Percentiles rank a stretch among this genome's conserved stretches.
Evolutionary conservation across 2,797 vertebrate genomes (phyloP).

Genomic region (Halcyon badia): DNA sequence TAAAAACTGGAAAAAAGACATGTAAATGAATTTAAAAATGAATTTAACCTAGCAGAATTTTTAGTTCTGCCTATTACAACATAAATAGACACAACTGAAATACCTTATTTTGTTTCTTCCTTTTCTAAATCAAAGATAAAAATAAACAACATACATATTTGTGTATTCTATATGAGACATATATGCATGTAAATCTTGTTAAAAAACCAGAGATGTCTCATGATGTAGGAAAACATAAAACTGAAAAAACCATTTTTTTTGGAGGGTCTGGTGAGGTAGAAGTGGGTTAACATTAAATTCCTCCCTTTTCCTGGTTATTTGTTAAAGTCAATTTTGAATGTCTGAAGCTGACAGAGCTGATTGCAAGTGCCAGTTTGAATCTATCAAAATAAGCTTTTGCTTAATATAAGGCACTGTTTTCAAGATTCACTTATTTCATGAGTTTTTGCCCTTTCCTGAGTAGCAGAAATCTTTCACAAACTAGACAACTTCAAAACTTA

Average conservation of each 20-base stretch:
- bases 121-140: neutral
- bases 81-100: neutral
- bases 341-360: accelerated
- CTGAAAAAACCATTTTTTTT: neutral
- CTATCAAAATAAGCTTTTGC: neutral
- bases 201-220: neutral
- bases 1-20: neutral
- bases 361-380: neutral
- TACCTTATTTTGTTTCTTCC: neutral
- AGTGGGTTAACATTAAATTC: neutral
- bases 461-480: neutral
- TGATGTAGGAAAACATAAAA: neutral
- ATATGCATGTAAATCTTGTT: neutral
- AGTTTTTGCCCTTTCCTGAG: neutral
- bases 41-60: neutral
- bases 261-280: neutral
- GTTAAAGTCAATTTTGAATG: neutral
- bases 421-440: neutral
- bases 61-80: neutral
- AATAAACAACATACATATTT: neutral
- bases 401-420: neutral
- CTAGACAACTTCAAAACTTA: neutral
- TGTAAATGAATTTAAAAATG: neutral
- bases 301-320: neutral
- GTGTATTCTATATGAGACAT: neutral